Conservation (phyloP, 2,797 vertebrate genomes). For the Selene dorsalis region DNA sequence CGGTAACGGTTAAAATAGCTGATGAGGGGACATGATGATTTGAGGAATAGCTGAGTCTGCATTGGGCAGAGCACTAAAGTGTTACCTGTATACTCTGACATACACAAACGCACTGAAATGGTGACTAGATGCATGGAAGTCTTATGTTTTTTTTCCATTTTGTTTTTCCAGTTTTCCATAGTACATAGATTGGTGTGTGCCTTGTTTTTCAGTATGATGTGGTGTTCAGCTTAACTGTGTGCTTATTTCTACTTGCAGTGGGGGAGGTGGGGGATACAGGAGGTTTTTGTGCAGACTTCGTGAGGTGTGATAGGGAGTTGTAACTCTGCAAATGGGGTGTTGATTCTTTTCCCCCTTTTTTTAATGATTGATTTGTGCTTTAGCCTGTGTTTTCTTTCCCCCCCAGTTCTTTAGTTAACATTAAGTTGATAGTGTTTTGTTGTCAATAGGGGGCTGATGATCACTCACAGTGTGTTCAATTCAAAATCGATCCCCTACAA, state of each 20-base stretch:
- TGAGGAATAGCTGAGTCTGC: slow-evolving; percentile 98
- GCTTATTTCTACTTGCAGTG: slow-evolving; percentile 92
- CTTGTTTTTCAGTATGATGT: slow-evolving; percentile 97
- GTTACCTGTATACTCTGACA: slow-evolving; percentile 97
- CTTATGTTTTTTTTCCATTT: slow-evolving; percentile 66
- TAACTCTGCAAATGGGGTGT: slow-evolving; percentile 78
- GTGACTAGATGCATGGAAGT: slow-evolving; percentile 99
- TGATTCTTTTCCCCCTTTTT: slow-evolving; percentile 72
- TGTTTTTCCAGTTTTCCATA: slow-evolving; percentile 82
- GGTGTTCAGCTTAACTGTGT: slow-evolving; percentile 99
- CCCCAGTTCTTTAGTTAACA: slow-evolving; percentile 77
- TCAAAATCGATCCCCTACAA: slow-evolving; percentile 76
- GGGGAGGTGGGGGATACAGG: slow-evolving; percentile 74
- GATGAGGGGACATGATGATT: slow-evolving; percentile 95
- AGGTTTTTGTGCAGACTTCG: slow-evolving; percentile 81
- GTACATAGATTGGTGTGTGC: slow-evolving; percentile 94
- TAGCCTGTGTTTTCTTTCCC: slow-evolving; percentile 72
- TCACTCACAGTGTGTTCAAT: slow-evolving; percentile 62
- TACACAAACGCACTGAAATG: slow-evolving; percentile 95
- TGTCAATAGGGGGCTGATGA: slow-evolving; percentile 75
- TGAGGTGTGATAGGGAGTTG: slow-evolving; percentile 83
- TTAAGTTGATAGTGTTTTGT: slow-evolving; percentile 79
- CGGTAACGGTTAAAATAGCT: slow-evolving; percentile 98
- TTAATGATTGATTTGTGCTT: slow-evolving; percentile 89
- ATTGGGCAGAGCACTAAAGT: slow-evolving; percentile 91